Conservation (phyloP, 2,888 invertebrate genomes). For the Eulithis prunata region DNA sequence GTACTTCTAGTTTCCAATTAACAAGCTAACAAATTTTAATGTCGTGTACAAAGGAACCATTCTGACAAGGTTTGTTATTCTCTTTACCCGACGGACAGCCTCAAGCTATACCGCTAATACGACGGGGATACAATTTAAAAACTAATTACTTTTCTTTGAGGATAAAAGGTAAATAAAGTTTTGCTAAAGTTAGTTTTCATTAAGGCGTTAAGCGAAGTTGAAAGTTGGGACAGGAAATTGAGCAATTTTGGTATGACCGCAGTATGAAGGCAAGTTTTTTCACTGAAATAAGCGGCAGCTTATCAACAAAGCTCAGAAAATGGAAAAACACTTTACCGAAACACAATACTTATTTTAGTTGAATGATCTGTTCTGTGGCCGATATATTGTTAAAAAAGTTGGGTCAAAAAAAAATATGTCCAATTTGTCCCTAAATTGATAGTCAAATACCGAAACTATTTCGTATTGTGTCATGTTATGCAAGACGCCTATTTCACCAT, state of each 20-base stretch:
- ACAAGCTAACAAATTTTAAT: slow-evolving; percentile 25
- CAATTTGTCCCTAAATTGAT: too few relatives aligned
- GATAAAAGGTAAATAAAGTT: slow-evolving; percentile 67
- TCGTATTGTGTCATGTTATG: too few relatives aligned
- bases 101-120: slow-evolving; percentile 38
- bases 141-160: slow-evolving; percentile 67
- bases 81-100: slow-evolving; percentile 33
- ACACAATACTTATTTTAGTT: too few relatives aligned
- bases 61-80: slow-evolving; percentile 32
- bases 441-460: too few relatives aligned
- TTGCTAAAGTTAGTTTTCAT: slow-evolving; percentile 70
- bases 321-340: too few relatives aligned
- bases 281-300: slow-evolving; percentile 4
- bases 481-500: too few relatives aligned
- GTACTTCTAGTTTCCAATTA: slow-evolving; percentile 7
- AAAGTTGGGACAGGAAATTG: slow-evolving; percentile 71
- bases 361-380: too few relatives aligned
- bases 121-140: slow-evolving; percentile 57
- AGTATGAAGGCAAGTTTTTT: slow-evolving; percentile 44
- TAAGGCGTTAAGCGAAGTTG: slow-evolving; percentile 70
- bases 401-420: too few relatives aligned
- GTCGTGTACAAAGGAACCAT: slow-evolving; percentile 30
- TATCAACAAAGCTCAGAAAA: background rate
- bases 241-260: slow-evolving; percentile 67
- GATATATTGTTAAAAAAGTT: too few relatives aligned